These are phyloP conservation scores for Flabesymbios commensalis DNA, from an alignment of 2,888 invertebrate species.

Conservation along the genomic window DNA sequence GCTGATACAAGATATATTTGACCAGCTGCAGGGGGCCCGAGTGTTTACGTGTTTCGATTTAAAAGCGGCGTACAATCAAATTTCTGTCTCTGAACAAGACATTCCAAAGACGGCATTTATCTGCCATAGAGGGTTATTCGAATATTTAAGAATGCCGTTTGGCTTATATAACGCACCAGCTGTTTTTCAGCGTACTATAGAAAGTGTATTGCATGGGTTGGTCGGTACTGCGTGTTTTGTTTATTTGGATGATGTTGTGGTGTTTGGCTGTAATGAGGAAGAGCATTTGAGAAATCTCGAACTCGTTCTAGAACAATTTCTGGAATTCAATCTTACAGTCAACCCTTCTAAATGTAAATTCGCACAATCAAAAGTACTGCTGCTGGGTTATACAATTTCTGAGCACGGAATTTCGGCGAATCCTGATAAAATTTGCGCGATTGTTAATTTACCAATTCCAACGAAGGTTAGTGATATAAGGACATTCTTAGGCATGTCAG, in stretches of 20 bases:
- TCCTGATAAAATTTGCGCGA: background rate
- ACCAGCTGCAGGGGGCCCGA: background rate
- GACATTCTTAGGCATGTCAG: constrained; percentile 1
- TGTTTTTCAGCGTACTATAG: background rate
- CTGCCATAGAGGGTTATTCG: background rate
- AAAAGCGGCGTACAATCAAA: background rate
- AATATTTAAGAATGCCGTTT: background rate
- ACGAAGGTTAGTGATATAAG: background rate
- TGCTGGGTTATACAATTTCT: background rate
- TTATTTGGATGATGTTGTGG: constrained; percentile 2
- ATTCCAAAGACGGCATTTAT: background rate
- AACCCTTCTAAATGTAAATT: constrained; percentile 8
- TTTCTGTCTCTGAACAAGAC: background rate
- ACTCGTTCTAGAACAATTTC: background rate
- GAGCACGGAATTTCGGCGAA: background rate
- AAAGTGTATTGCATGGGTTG: background rate
- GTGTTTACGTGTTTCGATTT: background rate
- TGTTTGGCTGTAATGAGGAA: background rate
- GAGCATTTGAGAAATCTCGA: background rate
- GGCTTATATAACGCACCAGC: background rate
- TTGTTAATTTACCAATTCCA: background rate
- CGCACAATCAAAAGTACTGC: background rate
- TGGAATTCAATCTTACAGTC: background rate
- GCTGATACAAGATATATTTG: background rate
- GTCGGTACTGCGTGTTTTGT: background rate